A percentile compares a stretch with the other conserved stretches of the same genome.
phyloP scores from a whole-genome alignment of 2,888 invertebrate genomes.

The Podotricha telesiphe region DNA sequence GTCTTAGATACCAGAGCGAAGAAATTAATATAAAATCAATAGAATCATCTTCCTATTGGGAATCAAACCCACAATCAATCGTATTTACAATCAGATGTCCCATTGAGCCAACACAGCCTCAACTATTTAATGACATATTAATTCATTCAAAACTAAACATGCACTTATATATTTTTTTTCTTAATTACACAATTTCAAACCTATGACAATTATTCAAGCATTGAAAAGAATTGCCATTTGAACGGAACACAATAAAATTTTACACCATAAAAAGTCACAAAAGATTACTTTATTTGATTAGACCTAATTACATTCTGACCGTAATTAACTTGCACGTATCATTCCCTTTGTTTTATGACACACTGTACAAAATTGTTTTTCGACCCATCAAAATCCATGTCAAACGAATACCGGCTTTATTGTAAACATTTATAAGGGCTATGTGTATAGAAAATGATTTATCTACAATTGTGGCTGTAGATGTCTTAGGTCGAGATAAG shows the following conservation, averaged over 20 bases:
- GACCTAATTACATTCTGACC: conserved; percentile 79
- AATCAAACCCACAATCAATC: no score
- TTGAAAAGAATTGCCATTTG: conserved; percentile 19
- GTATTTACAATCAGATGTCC: no score
- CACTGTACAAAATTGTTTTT: conserved; percentile 53
- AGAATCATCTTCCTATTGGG: no score
- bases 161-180: neutral
- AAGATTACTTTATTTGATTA: conserved; percentile 81
- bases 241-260: conserved; percentile 46
- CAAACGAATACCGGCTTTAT: conserved; percentile 54
- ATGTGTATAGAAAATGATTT: conserved; percentile 25
- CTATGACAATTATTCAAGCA: neutral
- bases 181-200: neutral
- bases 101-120: no score
- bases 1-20: no score
- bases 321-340: conserved; percentile 80
- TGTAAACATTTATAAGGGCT: conserved; percentile 38
- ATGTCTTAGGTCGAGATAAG: conserved; percentile 77
- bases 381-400: conserved; percentile 33
- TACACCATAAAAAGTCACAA: conserved; percentile 63
- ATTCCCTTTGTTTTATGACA: conserved; percentile 80
- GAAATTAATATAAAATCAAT: no score
- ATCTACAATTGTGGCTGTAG: conserved; percentile 50
- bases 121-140: neutral
- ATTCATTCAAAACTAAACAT: neutral